Evolutionary conservation across 1,140 invertebrate genomes (phyloP).

Genomic region (Wasmannia auropunctata): DNA sequence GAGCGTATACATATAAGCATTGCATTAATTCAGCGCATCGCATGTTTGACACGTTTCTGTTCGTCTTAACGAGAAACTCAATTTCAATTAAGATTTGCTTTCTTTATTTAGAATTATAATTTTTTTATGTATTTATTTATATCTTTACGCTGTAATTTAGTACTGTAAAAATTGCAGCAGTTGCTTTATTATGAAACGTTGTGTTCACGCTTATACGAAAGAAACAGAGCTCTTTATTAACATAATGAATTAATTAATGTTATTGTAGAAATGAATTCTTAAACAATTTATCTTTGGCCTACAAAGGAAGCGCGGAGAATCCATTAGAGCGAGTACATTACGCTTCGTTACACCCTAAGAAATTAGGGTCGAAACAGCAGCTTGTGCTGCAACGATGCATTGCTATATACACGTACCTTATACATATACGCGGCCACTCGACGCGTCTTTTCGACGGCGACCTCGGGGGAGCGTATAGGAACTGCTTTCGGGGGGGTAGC

Average conservation of each 20-base stretch:
- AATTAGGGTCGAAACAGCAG: conserved; percentile 18
- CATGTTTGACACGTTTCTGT: neutral
- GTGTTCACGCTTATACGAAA: neutral
- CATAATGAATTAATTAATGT: neutral
- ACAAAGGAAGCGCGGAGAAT: neutral
- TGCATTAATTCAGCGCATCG: neutral
- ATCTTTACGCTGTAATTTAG: neutral
- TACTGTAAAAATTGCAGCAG: neutral
- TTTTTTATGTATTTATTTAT: neutral
- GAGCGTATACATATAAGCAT: neutral
- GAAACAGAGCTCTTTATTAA: neutral
- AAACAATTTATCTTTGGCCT: neutral
- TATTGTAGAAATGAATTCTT: neutral
- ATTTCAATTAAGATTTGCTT: neutral
- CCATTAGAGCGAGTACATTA: conserved; percentile 8
- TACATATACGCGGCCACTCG: conserved; percentile 23
- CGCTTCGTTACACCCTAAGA: conserved; percentile 15
- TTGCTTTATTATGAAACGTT: neutral
- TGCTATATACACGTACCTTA: neutral
- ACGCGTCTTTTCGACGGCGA: conserved; percentile 64
- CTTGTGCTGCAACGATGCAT: conserved; percentile 12
- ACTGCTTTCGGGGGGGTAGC: conserved; percentile 63
- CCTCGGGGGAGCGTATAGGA: conserved; percentile 46
- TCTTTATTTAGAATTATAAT: neutral
- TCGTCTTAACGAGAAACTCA: neutral